Evolutionary conservation across 2,113 vertebrate genomes (phyloP), one percentile per base, ranked within the genome.

Genomic region (Epinephelus cyanopodus): DNA sequence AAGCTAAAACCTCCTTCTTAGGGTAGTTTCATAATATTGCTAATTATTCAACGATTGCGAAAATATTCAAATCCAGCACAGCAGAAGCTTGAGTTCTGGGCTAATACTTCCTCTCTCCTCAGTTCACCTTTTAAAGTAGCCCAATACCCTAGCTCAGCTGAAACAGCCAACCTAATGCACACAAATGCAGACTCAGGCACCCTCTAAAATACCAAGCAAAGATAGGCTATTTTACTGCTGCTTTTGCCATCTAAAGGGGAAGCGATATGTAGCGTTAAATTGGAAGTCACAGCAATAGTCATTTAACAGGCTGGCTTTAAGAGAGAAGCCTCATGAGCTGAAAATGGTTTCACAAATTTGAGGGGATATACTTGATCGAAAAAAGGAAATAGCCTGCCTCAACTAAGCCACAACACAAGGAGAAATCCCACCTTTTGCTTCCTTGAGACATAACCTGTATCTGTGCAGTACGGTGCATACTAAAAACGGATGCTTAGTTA

Each of bases 251-350:
- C 86, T 69, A 70, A 81, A 67, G 70, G 70, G 81, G 25, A 77
- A 70, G 81, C 61, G 79, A 89, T 90, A 93, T 89, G 92, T 91
- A 87, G 86, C 89, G 77, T 93, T 91, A 93, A 92, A 93, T 87
- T 93, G 83, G 86, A 92, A 93, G 81, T 70, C 78, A 83, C 78
- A 72, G 86, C 77, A 85, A 90, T 67, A 86, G 84, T 89, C 84
- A 90, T 92, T 95, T 90, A 90, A 90, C 81, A 77, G 85, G 68
- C 71, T 74, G 82, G 81, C 82, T 89, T 90, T 87, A 79, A 88
- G 64, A 87, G 86, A 82, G 79, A 88, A 86, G 79, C 71, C 84
- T 85, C 80, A 57, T 81, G 75, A 84, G 61, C 68, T 87, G 85
- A 86, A 93, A 92, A 84, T 69, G 63, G 67, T 84, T 90, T 77